Conservation (phyloP, 2,888 invertebrate genomes). For the Silvanus unidentatus region DNA sequence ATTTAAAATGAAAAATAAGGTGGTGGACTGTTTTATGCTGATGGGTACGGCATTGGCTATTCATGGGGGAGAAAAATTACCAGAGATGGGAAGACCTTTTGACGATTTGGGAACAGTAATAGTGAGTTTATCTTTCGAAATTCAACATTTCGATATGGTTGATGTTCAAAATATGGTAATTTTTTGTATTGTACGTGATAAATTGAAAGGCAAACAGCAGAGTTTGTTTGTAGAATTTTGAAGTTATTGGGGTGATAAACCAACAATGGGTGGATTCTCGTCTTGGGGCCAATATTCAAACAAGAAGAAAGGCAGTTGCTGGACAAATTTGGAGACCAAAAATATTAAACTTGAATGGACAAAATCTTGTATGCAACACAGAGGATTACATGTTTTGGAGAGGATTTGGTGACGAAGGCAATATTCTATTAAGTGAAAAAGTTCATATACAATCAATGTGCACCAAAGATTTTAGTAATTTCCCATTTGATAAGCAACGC, state of each 20-base stretch:
- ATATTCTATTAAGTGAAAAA: slow-evolving; percentile 31
- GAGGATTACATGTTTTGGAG: slow-evolving; percentile 34
- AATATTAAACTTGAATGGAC: slow-evolving; percentile 27
- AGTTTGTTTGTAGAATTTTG: slow-evolving; percentile 24
- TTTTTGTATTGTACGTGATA: neutral
- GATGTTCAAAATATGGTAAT: slow-evolving; percentile 26
- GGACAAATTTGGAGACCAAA: slow-evolving; percentile 36
- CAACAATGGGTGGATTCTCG: slow-evolving; percentile 34
- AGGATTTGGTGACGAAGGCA: slow-evolving; percentile 30
- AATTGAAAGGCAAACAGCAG: too few relatives aligned
- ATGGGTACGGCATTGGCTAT: slow-evolving; percentile 28
- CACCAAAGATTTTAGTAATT: slow-evolving; percentile 25
- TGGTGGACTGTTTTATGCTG: slow-evolving; percentile 32
- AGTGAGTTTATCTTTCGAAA: slow-evolving; percentile 29
- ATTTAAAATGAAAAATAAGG: slow-evolving; percentile 20
- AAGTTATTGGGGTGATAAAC: slow-evolving; percentile 24
- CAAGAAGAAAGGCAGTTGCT: slow-evolving; percentile 29
- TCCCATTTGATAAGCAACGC: slow-evolving; percentile 33
- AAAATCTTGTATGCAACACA: slow-evolving; percentile 14
- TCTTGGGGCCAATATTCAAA: slow-evolving; percentile 27
- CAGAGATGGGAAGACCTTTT: slow-evolving; percentile 26
- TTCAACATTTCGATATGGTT: slow-evolving; percentile 23
- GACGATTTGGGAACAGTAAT: slow-evolving; percentile 21
- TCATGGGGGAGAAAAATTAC: too few relatives aligned
- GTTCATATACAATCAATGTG: slow-evolving; percentile 22